phyloP scores from a whole-genome alignment of 2,113 vertebrate species.

The Triplophysa siluroides region DNA sequence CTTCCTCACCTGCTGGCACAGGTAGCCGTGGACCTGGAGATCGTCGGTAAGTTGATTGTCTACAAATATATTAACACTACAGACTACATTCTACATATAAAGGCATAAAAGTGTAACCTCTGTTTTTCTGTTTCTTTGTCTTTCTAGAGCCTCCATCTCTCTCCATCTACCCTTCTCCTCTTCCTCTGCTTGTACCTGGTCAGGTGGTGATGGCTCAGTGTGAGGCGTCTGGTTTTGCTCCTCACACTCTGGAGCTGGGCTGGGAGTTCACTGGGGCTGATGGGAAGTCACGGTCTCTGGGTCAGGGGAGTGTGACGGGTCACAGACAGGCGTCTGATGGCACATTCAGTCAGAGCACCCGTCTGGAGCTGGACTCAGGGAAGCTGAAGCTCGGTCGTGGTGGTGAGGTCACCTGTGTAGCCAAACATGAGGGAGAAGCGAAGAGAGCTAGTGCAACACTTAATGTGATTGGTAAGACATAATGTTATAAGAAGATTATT shows the following conservation, averaged over 20 bases:
- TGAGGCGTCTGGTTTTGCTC: slow-evolving; percentile 78
- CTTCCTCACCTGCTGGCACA: slow-evolving; percentile 83
- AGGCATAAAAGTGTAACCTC: not conserved
- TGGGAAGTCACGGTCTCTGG: slow-evolving; percentile 57
- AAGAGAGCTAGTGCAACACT: slow-evolving; percentile 59
- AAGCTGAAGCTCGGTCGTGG: slow-evolving; percentile 68
- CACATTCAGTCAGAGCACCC: slow-evolving; percentile 75
- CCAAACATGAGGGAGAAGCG: slow-evolving; percentile 69
- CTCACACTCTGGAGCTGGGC: slow-evolving; percentile 73
- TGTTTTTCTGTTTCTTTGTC: not conserved
- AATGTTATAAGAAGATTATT: not conserved
- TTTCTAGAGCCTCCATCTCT: slow-evolving; percentile 62
- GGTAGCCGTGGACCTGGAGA: slow-evolving; percentile 76
- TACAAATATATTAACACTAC: not conserved
- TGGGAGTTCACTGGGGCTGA: slow-evolving; percentile 69
- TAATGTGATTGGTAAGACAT: slow-evolving; percentile 69
- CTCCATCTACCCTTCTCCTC: slow-evolving; percentile 64
- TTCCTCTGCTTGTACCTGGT: slow-evolving; percentile 68
- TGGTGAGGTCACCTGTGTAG: slow-evolving; percentile 73
- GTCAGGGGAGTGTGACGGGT: slow-evolving; percentile 66
- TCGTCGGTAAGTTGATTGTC: slow-evolving; percentile 71
- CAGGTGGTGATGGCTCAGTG: slow-evolving; percentile 69
- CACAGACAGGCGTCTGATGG: slow-evolving; percentile 76
- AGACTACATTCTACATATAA: not conserved
- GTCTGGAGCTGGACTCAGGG: slow-evolving; percentile 62